Evolutionary conservation across 2,113 vertebrate genomes (phyloP), one percentile per base, ranked within the genome.

Genomic region (Tyrannus savana): DNA sequence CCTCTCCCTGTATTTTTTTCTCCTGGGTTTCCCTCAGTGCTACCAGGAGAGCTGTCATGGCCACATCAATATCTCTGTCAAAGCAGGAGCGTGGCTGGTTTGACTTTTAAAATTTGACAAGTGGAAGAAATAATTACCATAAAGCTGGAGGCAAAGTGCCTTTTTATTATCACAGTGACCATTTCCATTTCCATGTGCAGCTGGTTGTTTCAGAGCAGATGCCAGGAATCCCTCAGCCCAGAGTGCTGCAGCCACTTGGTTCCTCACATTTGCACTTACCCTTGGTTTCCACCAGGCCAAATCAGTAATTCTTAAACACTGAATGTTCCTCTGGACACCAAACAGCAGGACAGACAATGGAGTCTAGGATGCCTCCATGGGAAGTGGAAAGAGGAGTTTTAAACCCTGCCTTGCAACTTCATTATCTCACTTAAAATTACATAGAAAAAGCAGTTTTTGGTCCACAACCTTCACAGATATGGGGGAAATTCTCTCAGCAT

Each of bases 21-120:
- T 60, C 6, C 1, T 0, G 1, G 24, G 24, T 28, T 41, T 59
- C 33, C 14, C 21, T 52, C 47, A 30, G 22, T 0, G 12, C 19
- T 25, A 4, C 37, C 37, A 62, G 41, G 11, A 72, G n/a, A 62
- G 3, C 5, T 37, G 12, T 19, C 37, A 21, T 1, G 2, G 19
- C 19, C 52, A 33, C 3, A 8, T 4, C 28, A 37, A 25, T 8
- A 9, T 12, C 35, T 63, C 60, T 74, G 21, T 19, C 31, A 46
- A 55, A 72, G 50, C 39, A 18, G 12, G 19, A 50, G 3, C 7
- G 3, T 3, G 19, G 5, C 19, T 69, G 13, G 4, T 69, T 41
- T 66, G 60, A 33, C 31, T 77, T 84, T 13, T 50, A 22, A 50
- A 39, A 14, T 79, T 55, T 67, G 47, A 49, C 11, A 22, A 60